A percentile compares a stretch with the other conserved stretches of the same genome.
Evolutionary conservation across 2,888 invertebrate species (phyloP).

Genomic region (Labia minor): DNA sequence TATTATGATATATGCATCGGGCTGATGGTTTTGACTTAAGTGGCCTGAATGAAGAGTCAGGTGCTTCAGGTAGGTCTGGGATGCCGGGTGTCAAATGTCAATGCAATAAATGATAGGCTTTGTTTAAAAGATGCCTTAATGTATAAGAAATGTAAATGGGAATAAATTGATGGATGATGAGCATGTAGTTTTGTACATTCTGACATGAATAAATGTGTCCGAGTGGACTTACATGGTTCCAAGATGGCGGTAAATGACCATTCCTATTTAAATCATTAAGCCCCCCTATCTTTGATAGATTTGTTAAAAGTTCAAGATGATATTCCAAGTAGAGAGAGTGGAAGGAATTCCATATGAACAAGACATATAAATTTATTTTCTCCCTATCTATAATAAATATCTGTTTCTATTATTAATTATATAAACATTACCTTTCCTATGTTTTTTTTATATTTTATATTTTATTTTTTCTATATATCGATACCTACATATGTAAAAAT

Average conservation of each 20-base stretch:
- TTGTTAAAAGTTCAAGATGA: not conserved
- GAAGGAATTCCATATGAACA: too few relatives aligned
- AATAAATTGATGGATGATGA: not conserved
- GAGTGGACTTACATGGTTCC: not conserved
- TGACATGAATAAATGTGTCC: not conserved
- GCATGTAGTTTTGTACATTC: not conserved
- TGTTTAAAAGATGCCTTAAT: not conserved
- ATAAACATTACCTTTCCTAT: too few relatives aligned
- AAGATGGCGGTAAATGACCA: not conserved
- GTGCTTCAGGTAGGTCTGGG: conserved; percentile 1
- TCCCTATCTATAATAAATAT: too few relatives aligned
- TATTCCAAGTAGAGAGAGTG: too few relatives aligned
- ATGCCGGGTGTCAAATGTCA: not conserved
- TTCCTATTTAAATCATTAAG: not conserved
- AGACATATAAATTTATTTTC: too few relatives aligned
- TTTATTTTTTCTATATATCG: too few relatives aligned
- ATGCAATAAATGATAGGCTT: conserved; percentile 13
- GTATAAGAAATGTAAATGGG: not conserved
- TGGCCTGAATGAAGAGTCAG: not conserved
- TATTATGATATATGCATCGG: not conserved
- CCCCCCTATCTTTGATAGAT: not conserved
- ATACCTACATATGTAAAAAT: too few relatives aligned
- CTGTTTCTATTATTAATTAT: too few relatives aligned
- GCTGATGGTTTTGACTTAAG: not conserved
- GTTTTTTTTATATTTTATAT: too few relatives aligned